phyloP scores from a whole-genome alignment of 2,888 invertebrate genomes.

The Cancer borealis region DNA sequence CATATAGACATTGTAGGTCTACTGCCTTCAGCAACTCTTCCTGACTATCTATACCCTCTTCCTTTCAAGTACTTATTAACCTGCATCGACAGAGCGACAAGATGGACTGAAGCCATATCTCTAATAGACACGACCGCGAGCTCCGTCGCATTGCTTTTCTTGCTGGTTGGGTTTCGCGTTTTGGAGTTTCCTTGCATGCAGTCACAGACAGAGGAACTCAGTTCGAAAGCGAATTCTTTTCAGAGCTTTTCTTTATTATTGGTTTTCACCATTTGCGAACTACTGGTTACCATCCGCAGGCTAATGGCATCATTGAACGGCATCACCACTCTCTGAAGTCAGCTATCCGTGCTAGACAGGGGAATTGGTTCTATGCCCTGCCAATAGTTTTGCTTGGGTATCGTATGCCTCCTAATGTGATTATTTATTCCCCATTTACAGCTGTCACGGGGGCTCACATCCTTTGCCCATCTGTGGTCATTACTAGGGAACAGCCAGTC shows the following conservation, averaged over 20 bases:
- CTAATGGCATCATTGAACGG: slow-evolving; percentile 80
- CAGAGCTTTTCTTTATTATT: slow-evolving; percentile 51
- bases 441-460: slow-evolving; percentile 78
- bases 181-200: slow-evolving; percentile 79
- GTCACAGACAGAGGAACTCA: slow-evolving; percentile 79
- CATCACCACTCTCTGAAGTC: slow-evolving; percentile 80
- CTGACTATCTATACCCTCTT: not conserved
- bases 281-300: slow-evolving; percentile 78
- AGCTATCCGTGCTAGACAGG: slow-evolving; percentile 78
- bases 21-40: slow-evolving; percentile 42
- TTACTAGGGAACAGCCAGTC: no score
- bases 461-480: no score
- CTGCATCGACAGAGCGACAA: not conserved
- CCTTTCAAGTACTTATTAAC: slow-evolving; percentile 23
- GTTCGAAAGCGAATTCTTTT: slow-evolving; percentile 74
- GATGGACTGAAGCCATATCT: slow-evolving; percentile 61
- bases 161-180: slow-evolving; percentile 80
- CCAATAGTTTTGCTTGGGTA: slow-evolving; percentile 79
- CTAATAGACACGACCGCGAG: slow-evolving; percentile 76
- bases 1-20: slow-evolving; percentile 56
- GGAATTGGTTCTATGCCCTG: slow-evolving; percentile 78
- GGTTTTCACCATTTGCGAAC: slow-evolving; percentile 60
- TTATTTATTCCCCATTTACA: slow-evolving; percentile 76
- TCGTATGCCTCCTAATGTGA: slow-evolving; percentile 78
- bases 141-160: slow-evolving; percentile 79